These are phyloP conservation scores for Nannobrachium achirus DNA, from an alignment of 2,113 vertebrate genomes.

Conservation along the genomic window DNA sequence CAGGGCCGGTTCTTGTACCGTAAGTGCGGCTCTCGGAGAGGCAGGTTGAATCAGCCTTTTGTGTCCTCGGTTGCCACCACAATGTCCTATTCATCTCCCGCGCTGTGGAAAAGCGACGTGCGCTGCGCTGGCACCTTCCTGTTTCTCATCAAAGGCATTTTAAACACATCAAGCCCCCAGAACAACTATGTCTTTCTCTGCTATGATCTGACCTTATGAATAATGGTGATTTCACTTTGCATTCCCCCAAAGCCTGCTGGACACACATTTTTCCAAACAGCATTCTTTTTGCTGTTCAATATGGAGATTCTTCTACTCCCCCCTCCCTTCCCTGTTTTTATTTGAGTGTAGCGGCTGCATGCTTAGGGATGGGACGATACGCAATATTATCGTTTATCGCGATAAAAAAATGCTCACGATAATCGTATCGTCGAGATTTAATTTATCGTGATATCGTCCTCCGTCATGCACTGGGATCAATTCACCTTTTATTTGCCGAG, in stretches of 20 bases:
- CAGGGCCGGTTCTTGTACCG: slow-evolving; percentile 17
- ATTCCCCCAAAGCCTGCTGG: slow-evolving; percentile 51
- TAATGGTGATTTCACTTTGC: slow-evolving; percentile 58
- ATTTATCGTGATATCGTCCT: too few relatives aligned
- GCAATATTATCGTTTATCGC: too few relatives aligned
- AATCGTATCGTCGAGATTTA: too few relatives aligned
- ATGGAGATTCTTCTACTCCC: slow-evolving; percentile 37
- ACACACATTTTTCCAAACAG: slow-evolving; percentile 45
- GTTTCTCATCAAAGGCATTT: slow-evolving; percentile 61
- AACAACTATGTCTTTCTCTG: slow-evolving; percentile 54
- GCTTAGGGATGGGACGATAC: too few relatives aligned
- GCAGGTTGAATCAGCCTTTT: slow-evolving; percentile 56
- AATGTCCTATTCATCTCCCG: slow-evolving; percentile 63
- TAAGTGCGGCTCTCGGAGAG: slow-evolving; percentile 27
- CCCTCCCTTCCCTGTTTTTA: not conserved
- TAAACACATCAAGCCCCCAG: slow-evolving; percentile 44
- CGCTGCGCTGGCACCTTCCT: slow-evolving; percentile 36
- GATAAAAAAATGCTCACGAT: too few relatives aligned
- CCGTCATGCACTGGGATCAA: too few relatives aligned
- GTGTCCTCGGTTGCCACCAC: slow-evolving; percentile 37
- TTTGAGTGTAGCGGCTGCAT: too few relatives aligned
- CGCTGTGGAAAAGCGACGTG: slow-evolving; percentile 27
- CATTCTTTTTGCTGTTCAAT: slow-evolving; percentile 34
- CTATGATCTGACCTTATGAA: slow-evolving; percentile 50
- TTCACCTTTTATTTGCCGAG: too few relatives aligned